Evolutionary conservation across 2,888 invertebrate species (phyloP).

Genomic region (Tinea trinotella): DNA sequence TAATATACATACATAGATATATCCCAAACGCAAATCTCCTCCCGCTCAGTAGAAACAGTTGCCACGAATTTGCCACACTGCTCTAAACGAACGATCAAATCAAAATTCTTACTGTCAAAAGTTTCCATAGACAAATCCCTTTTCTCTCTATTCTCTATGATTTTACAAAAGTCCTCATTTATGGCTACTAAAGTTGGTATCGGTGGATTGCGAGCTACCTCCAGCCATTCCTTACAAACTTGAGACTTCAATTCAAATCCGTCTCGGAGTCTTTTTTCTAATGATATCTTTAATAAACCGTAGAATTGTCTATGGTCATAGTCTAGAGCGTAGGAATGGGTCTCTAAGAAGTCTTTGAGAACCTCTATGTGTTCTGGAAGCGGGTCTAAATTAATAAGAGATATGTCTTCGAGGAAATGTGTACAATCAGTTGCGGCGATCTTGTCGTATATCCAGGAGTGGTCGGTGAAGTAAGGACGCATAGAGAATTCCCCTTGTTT

Average conservation of each 20-base stretch:
- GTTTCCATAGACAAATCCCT: constrained; percentile 42
- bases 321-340: constrained; percentile 79
- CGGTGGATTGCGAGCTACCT: constrained; percentile 65
- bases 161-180: constrained; percentile 57
- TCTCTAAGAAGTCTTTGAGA: constrained; percentile 79
- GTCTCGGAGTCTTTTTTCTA: constrained; percentile 50
- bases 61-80: constrained; percentile 80
- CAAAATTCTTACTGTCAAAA: constrained; percentile 66
- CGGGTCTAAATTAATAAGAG: constrained; percentile 62
- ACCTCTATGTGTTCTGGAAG: constrained; percentile 68
- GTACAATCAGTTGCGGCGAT: constrained; percentile 83
- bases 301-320: constrained; percentile 89
- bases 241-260: constrained; percentile 44
- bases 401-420: constrained; percentile 84
- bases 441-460: constrained; percentile 86
- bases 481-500: constrained; percentile 73
- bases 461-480: constrained; percentile 80
- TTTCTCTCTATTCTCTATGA: constrained; percentile 41
- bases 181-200: constrained; percentile 74
- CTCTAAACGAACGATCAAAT: constrained; percentile 75
- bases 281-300: constrained; percentile 68
- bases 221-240: constrained; percentile 57
- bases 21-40: constrained; percentile 89
- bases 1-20: constrained; percentile 66
- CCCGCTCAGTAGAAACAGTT: constrained; percentile 80